Conservation (phyloP, 37 sponge, comb jelly and placozoan species). For the Amphimedon queenslandica region DNA sequence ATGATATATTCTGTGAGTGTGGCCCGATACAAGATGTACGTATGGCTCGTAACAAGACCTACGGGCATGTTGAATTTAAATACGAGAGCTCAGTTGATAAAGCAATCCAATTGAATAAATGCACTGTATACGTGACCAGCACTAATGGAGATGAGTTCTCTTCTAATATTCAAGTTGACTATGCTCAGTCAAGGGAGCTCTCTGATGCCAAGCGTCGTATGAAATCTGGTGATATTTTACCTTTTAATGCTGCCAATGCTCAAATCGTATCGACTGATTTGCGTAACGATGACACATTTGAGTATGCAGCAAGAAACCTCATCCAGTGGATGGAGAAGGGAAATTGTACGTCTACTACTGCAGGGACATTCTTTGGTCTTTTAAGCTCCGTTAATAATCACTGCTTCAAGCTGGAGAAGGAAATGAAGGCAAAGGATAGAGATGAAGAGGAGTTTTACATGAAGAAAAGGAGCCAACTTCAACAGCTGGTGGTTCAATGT, state of each 20-base stretch:
- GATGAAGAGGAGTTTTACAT: conserved; percentile 9
- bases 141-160: conserved; percentile 4
- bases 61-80: conserved; percentile 64
- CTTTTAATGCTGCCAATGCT: conserved; percentile 22
- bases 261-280: conserved; percentile 33
- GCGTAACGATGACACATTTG: conserved; percentile 42
- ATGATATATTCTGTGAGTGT: conserved; percentile 56
- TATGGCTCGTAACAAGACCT: conserved; percentile 32
- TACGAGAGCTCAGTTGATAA: conserved; percentile 25
- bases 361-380: conserved; percentile 57
- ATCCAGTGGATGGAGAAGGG: conserved; percentile 61
- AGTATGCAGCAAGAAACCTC: conserved; percentile 39
- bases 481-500: conserved; percentile 25
- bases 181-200: conserved; percentile 44
- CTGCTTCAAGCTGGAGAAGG: conserved; percentile 43
- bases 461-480: conserved; percentile 9
- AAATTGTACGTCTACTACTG: conserved; percentile 14
- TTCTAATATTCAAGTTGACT: conserved; percentile 57
- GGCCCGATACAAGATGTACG: conserved; percentile 55
- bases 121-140: conserved; percentile 39
- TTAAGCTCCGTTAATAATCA: conserved; percentile 35
- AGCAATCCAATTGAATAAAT: conserved; percentile 45
- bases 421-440: conserved; percentile 26
- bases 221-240: conserved; percentile 13
- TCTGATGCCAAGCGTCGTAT: background rate